phyloP scores from a whole-genome alignment of 1,140 invertebrate genomes.

The Drosophila erecta region DNA sequence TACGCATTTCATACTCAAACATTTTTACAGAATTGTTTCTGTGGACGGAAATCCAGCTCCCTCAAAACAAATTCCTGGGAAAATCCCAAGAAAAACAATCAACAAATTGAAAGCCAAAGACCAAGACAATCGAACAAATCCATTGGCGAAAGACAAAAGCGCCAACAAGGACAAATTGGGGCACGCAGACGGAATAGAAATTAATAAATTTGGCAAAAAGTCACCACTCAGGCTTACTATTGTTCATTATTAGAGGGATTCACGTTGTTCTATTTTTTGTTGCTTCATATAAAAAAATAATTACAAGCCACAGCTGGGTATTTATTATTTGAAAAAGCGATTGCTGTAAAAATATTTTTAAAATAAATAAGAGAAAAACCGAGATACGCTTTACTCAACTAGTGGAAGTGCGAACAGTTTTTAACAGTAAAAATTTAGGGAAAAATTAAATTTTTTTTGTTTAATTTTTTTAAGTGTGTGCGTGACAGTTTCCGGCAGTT shows the following conservation, averaged over 20 bases:
- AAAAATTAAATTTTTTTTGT: too few relatives aligned
- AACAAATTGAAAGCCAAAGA: slow-evolving; percentile 76
- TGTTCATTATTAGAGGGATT: neutral
- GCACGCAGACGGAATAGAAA: slow-evolving; percentile 75
- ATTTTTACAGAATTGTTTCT: slow-evolving; percentile 24
- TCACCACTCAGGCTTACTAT: neutral
- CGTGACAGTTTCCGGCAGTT: too few relatives aligned
- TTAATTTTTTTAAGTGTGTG: too few relatives aligned
- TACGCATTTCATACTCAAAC: slow-evolving; percentile 40
- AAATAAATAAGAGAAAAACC: too few relatives aligned
- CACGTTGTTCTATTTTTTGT: neutral
- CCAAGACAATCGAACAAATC: slow-evolving; percentile 67
- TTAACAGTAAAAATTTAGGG: too few relatives aligned
- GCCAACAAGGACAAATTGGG: slow-evolving; percentile 61
- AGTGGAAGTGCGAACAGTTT: too few relatives aligned
- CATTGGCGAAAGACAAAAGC: slow-evolving; percentile 50
- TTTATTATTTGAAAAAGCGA: too few relatives aligned
- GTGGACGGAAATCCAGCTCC: slow-evolving; percentile 3
- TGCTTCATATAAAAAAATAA: too few relatives aligned
- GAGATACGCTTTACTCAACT: too few relatives aligned
- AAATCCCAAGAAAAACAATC: slow-evolving; percentile 66
- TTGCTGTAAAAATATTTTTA: too few relatives aligned
- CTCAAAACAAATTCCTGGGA: slow-evolving; percentile 17
- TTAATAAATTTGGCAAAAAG: slow-evolving; percentile 69
- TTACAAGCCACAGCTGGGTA: too few relatives aligned